Percentiles rank a stretch among this genome's conserved stretches.
Evolutionary conservation across 2,888 invertebrate species (phyloP).

Genomic region (Rhorus exstirpatorius): DNA sequence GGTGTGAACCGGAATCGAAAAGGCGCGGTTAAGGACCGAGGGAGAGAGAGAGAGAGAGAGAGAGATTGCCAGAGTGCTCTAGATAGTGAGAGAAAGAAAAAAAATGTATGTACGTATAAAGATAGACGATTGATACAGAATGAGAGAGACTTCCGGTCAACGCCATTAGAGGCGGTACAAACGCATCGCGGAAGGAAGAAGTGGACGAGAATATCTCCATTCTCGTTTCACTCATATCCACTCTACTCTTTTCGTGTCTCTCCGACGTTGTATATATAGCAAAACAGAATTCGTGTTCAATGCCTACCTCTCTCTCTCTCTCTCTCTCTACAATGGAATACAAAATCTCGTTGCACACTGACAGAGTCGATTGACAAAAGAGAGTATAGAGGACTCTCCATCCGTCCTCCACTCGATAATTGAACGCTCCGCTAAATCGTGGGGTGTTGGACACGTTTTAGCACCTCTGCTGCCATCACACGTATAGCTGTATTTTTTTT

Average conservation of each 20-base stretch:
- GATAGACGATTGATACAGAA: slow-evolving; percentile 40
- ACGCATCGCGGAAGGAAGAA: slow-evolving; percentile 72
- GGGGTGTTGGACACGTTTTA: slow-evolving; percentile 52
- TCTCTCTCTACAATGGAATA: slow-evolving; percentile 70
- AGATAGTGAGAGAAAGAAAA: slow-evolving; percentile 5
- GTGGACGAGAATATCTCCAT: slow-evolving; percentile 70
- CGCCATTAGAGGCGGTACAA: slow-evolving; percentile 60
- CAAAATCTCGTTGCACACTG: slow-evolving; percentile 72
- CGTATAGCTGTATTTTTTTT: background rate
- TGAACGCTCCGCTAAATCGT: slow-evolving; percentile 66
- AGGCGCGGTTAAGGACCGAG: slow-evolving; percentile 51
- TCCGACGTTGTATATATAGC: slow-evolving; percentile 11
- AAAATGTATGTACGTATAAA: slow-evolving; percentile 8
- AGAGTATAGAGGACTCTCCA: slow-evolving; percentile 51
- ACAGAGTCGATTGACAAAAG: slow-evolving; percentile 65
- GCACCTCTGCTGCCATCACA: slow-evolving; percentile 51
- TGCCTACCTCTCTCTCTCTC: slow-evolving; percentile 32
- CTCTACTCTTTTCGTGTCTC: slow-evolving; percentile 33
- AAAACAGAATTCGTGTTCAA: slow-evolving; percentile 57
- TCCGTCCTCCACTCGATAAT: slow-evolving; percentile 65
- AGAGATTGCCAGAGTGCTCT: slow-evolving; percentile 4
- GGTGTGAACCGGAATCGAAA: slow-evolving; percentile 57
- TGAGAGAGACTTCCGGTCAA: slow-evolving; percentile 68
- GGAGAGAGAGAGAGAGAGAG: slow-evolving; percentile 19
- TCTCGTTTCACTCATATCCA: slow-evolving; percentile 29